Evolutionary conservation across 2,797 vertebrate genomes (phyloP).

Genomic region (Bucorvus abyssinicus): DNA sequence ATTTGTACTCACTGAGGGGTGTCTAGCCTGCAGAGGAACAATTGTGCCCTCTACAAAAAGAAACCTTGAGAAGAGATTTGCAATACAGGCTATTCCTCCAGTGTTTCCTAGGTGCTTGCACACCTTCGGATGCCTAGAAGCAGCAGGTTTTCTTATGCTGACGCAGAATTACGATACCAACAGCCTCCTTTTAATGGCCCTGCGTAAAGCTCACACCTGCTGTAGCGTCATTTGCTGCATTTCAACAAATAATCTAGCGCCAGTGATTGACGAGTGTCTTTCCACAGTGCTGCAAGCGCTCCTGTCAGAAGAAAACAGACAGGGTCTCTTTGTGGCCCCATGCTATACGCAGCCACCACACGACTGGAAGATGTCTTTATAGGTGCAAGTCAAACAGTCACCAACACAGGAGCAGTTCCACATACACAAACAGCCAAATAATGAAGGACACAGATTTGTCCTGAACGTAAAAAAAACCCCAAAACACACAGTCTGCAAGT

Average conservation of each 20-base stretch:
- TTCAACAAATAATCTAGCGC: neutral
- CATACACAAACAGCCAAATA: neutral
- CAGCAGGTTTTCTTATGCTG: neutral
- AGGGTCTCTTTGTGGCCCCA: neutral
- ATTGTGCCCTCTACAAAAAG: neutral
- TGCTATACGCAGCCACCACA: neutral
- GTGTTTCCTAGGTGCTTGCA: fast-evolving
- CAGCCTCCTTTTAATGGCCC: neutral
- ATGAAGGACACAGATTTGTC: neutral
- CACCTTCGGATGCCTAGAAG: neutral
- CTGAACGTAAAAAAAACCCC: neutral
- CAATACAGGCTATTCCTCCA: neutral
- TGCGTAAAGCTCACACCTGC: neutral
- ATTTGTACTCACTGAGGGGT: fast-evolving
- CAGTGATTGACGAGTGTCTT: neutral
- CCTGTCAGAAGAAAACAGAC: neutral
- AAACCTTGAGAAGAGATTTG: neutral
- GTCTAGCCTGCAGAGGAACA: neutral
- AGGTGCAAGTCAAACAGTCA: neutral
- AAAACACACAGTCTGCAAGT: neutral
- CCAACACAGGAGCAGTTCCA: neutral
- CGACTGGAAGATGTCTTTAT: neutral
- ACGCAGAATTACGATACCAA: neutral
- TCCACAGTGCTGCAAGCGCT: neutral
- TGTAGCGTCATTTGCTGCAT: neutral